These are phyloP conservation scores for Macaca fascicularis DNA, from an alignment of 2,113 vertebrate genomes.

Conservation along the genomic window T2T-MFA8v1.1 NC_088382.1:75684001-75684500, in stretches of 20 bases:
- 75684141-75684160: neutral
- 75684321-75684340: neutral
- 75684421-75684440: neutral
- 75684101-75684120: neutral
- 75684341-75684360: neutral
- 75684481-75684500: neutral
- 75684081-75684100: neutral
- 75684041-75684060: neutral
- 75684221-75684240: neutral
- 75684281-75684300: neutral
- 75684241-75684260: neutral
- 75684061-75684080: neutral
- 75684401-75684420: neutral
- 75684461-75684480: neutral
- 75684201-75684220: neutral
- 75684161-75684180: neutral
- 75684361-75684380: neutral
- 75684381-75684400: neutral
- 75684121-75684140: neutral
- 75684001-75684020: neutral
- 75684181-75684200: neutral
- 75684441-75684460: neutral
- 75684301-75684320: neutral
- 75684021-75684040: neutral
- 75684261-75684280: neutral